Base-by-base conservation (phyloP, 2,888 invertebrate genomes). In the Hylaea fasciaria region DNA sequence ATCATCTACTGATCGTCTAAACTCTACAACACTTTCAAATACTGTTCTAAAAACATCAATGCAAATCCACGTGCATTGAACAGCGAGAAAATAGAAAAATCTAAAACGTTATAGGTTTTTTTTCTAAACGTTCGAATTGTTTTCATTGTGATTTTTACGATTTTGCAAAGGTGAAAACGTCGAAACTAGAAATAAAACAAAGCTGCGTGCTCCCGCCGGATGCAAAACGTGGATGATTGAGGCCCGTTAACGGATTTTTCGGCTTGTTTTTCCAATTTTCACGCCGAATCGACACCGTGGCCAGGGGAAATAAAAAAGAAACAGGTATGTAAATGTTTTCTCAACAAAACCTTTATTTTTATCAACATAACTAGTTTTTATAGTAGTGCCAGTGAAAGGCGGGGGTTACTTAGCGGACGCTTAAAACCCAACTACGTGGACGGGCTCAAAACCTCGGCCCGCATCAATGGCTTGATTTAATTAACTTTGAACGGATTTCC, bases 111-210 rank as follows among this genome's bases (percentile, higher is more conserved):
- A 16, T 32, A 17, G 7, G 35, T 1, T 28, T 37, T 48, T 50
- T 40, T 50, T 40, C 37, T 37, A 22, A 41, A n/a, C 50, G 50
- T 28, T 41, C 11, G 28, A 8, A 73, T 32, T 56, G 57, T 64
- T 40, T 60, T 37, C 56, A 65, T 65, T 16, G 46, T 50, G 17
- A 40, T 12, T 37, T 22, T 13, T 29, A 14, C 9, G 39, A 51
- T 11, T 28, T 52, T 44, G 9, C 44, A 40, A 22, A 49, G 49
- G 39, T 49, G 49, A 49, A 49, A 54, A 12, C 37, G 22, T 13
- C n/a, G 10, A n/a, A 49, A 49, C 12, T 40, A 40, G 28, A 49
- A 49, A 40, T 13, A 40, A 49, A 40, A 2, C 29, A 4, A 29
- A 29, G 29, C n/a, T 35, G 52, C 44, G 8, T 22, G 22, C 22